Percentiles rank a stretch among this genome's conserved stretches.
These are phyloP conservation scores for Cosmopolites sordidus DNA, from an alignment of 2,888 invertebrate species.

Conservation along the genomic window DNA sequence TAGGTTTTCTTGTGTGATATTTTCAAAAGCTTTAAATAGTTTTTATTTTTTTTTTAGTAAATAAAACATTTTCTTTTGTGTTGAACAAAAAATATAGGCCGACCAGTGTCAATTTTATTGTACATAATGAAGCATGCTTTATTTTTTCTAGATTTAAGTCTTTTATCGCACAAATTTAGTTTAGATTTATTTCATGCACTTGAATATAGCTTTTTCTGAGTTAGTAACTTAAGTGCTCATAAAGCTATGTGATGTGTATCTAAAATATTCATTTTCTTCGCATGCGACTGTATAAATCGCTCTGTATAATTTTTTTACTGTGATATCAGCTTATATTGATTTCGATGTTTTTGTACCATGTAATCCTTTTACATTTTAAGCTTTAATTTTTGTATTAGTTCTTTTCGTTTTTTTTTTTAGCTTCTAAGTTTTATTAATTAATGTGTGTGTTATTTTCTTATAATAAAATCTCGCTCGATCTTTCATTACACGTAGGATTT, in stretches of 20 bases:
- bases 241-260: slow-evolving; percentile 44
- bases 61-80: slow-evolving; percentile 18
- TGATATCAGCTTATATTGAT: slow-evolving; percentile 46
- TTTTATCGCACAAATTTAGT: slow-evolving; percentile 21
- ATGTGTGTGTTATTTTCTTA: neutral
- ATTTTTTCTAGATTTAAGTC: slow-evolving; percentile 17
- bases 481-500: neutral
- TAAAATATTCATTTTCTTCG: too few species aligned
- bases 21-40: slow-evolving; percentile 23
- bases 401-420: neutral
- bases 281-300: too few species aligned
- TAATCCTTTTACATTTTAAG: too few species aligned
- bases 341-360: slow-evolving; percentile 6
- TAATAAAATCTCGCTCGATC: neutral
- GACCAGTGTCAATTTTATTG: slow-evolving; percentile 48
- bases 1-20: slow-evolving; percentile 18
- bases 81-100: slow-evolving; percentile 37
- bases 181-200: slow-evolving; percentile 21
- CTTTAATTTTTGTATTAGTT: neutral
- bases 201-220: slow-evolving; percentile 34
- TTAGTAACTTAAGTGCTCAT: slow-evolving; percentile 38
- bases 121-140: slow-evolving; percentile 39
- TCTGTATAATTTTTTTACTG: slow-evolving; percentile 41
- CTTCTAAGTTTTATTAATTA: neutral
- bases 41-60: slow-evolving; percentile 22